A percentile compares a stretch with the other conserved stretches of the same genome.
These are phyloP conservation scores for Clusia tigrina DNA, from an alignment of 2,888 invertebrate species.

Conservation along the genomic window DNA sequence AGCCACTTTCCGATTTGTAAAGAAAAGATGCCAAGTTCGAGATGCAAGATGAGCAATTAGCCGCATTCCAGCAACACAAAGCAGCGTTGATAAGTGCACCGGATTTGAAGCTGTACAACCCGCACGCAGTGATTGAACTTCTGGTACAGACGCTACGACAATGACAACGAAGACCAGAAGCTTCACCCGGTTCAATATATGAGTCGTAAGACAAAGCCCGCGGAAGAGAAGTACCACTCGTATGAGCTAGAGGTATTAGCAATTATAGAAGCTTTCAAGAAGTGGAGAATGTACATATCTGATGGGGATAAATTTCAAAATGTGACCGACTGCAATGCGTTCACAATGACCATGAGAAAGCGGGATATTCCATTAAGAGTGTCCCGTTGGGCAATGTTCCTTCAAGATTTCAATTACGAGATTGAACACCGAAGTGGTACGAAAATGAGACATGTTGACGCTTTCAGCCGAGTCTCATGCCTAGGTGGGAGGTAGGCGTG, in stretches of 20 bases:
- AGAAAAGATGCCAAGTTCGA: conserved; percentile 40
- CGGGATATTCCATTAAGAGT: conserved; percentile 29
- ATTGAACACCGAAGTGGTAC: conserved; percentile 20
- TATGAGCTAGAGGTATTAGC: too few species aligned
- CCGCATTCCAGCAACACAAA: not conserved
- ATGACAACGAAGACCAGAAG: conserved; percentile 27
- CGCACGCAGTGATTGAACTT: too few species aligned
- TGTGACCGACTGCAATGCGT: conserved; percentile 29
- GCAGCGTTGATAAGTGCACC: conserved; percentile 4
- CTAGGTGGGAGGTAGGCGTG: too few species aligned
- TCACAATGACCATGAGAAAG: conserved; percentile 25
- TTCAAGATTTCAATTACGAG: conserved; percentile 12
- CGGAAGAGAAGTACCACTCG: conserved; percentile 36
- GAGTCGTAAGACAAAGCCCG: conserved; percentile 36
- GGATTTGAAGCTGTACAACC: too few species aligned
- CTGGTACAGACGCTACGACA: too few species aligned
- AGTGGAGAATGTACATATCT: too few species aligned
- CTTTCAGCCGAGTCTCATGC: conserved; percentile 28
- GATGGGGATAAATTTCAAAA: too few species aligned
- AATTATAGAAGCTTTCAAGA: too few species aligned
- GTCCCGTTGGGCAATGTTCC: conserved; percentile 14
- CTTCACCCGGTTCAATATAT: conserved; percentile 40
- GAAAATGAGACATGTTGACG: conserved; percentile 25
- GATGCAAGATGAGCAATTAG: too few species aligned
- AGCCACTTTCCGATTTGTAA: conserved; percentile 21